These are phyloP conservation scores for Apeira syringaria DNA, from an alignment of 2,888 invertebrate genomes.

Conservation along the genomic window DNA sequence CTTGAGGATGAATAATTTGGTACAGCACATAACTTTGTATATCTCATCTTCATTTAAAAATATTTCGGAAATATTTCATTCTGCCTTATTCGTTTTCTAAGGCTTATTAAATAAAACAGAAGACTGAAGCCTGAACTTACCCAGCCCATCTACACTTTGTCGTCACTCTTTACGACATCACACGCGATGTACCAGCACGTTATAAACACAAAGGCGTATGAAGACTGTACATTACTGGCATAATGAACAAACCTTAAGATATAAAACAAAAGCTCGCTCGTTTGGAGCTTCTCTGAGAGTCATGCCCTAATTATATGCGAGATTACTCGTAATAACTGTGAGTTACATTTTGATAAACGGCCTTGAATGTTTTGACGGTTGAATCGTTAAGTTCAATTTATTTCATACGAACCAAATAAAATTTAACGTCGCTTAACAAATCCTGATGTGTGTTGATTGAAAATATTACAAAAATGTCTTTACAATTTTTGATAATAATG, in stretches of 20 bases:
- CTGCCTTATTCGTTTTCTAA: too few species aligned
- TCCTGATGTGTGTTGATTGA: too few species aligned
- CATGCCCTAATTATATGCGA: slow-evolving; percentile 26
- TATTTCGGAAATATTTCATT: too few species aligned
- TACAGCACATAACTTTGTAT: too few species aligned
- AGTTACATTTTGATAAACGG: slow-evolving; percentile 15
- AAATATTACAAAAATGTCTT: too few species aligned
- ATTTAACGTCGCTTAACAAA: too few species aligned
- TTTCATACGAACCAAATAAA: too few species aligned
- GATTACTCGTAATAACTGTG: slow-evolving; percentile 21
- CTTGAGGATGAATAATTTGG: too few species aligned
- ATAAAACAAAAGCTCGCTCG: slow-evolving; percentile 27
- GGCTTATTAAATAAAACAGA: too few species aligned
- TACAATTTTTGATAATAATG: too few species aligned
- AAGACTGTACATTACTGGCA: slow-evolving; percentile 19
- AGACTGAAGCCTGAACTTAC: slow-evolving; percentile 4
- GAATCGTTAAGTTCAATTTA: slow-evolving; percentile 2
- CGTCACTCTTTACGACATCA: slow-evolving; percentile 20
- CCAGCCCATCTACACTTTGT: slow-evolving; percentile 15
- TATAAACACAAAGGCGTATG: slow-evolving; percentile 23
- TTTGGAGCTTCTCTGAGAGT: slow-evolving; percentile 18
- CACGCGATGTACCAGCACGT: slow-evolving; percentile 16
- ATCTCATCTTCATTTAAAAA: too few species aligned
- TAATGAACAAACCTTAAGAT: slow-evolving; percentile 25
- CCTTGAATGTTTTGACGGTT: slow-evolving; percentile 10